Base-by-base conservation (phyloP, 2,888 invertebrate species). In the Pilophorus perplexus region DNA sequence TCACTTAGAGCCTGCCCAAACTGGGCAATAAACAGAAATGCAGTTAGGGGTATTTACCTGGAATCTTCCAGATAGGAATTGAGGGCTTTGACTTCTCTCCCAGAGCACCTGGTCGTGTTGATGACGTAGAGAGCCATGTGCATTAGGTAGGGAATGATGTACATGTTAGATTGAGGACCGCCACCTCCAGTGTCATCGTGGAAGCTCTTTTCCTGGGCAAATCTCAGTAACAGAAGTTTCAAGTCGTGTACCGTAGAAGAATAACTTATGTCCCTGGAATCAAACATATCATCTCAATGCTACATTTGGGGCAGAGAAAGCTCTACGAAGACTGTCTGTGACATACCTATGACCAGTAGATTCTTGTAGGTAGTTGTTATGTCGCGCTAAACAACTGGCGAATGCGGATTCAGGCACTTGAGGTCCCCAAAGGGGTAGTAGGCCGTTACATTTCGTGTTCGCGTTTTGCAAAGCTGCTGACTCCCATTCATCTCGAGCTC, bases 171-270 rank as follows among this genome's bases (percentile, higher is more conserved):
- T 75, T 96, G 93, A 12, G 70, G 70, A 1, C 96, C 97, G 73
- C 94, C 94, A 71, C 94, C 99, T 16, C 97, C 96, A 1, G 95
- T 93, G 79, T 98, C 97, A 77, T 95, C 95, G 77, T 96, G 95
- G 82, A 98, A 98, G 69, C 93, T 91, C 76, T 91, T 91, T 73
- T 94, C 96, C 77, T 90, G 88, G 0, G 96, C 91, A 80, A 97
- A 96, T 66, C 94, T 83, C 73, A 90, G 77, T 68, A 98, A 78
- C 66, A 97, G 79, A 72, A 96, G 80, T 80, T 98, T 97, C 72
- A 97, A 80, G 79, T 97, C 97, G 78, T 96, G 96, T 68, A 95
- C 84, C 1, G 93, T 92, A 73, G 88, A 87, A 38, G 83, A 81
- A 77, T 89, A 88, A 0, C 87, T 86, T 71, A 90, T 89, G 78